Conservation (phyloP, 1,140 invertebrate species). For the Tetragonula clypearis region DNA sequence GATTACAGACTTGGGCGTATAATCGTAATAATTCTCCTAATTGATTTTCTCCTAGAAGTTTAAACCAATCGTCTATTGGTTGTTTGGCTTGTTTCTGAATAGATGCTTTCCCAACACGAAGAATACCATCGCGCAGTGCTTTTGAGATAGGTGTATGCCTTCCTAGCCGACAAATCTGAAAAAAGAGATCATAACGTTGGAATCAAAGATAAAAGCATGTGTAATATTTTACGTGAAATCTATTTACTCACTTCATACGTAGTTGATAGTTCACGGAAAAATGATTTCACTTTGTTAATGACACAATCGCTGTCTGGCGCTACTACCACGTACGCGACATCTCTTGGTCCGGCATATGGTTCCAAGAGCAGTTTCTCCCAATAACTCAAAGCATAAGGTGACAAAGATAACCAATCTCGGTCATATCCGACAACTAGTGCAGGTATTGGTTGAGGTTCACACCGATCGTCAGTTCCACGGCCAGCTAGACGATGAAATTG, state of each 20-base stretch:
- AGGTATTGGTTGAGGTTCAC: slow-evolving; percentile 98
- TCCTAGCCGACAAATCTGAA: slow-evolving; percentile 91
- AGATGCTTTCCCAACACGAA: slow-evolving; percentile 90
- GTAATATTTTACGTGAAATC: neutral
- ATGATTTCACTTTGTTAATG: slow-evolving; percentile 89
- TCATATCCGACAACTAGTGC: slow-evolving; percentile 96
- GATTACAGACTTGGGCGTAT: slow-evolving; percentile 92
- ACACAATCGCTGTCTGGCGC: slow-evolving; percentile 95
- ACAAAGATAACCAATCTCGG: slow-evolving; percentile 96
- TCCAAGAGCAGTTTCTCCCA: slow-evolving; percentile 98
- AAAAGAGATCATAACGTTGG: slow-evolving; percentile 24
- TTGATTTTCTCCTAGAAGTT: slow-evolving; percentile 89
- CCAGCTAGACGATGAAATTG: slow-evolving; percentile 98
- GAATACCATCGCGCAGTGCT: slow-evolving; percentile 92
- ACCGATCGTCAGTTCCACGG: slow-evolving; percentile 95
- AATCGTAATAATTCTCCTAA: slow-evolving; percentile 91
- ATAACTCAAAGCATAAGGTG: slow-evolving; percentile 95
- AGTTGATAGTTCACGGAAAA: slow-evolving; percentile 96
- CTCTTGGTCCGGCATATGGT: slow-evolving; percentile 95
- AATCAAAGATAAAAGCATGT: neutral
- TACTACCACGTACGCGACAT: slow-evolving; percentile 97
- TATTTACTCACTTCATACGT: slow-evolving; percentile 90
- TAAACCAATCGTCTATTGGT: slow-evolving; percentile 95
- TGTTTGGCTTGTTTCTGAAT: slow-evolving; percentile 84
- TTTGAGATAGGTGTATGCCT: slow-evolving; percentile 94